Evolutionary conservation across 1,140 invertebrate species (phyloP).

Genomic region (Neomicropteryx cornuta): DNA sequence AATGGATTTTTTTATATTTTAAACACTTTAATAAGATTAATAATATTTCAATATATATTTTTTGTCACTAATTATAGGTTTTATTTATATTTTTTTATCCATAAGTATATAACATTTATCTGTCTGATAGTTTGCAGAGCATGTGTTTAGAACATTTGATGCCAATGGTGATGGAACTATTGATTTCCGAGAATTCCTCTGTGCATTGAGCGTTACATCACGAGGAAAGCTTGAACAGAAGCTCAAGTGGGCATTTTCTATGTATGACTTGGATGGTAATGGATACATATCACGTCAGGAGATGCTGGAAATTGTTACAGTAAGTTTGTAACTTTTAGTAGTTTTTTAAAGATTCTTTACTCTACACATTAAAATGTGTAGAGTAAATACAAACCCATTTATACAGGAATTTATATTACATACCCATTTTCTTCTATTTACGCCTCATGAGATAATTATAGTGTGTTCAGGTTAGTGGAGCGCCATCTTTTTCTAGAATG

Average conservation of each 20-base stretch:
- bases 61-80: too few species aligned
- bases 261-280: conserved; percentile 93
- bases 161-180: conserved; percentile 96
- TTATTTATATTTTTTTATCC: background rate
- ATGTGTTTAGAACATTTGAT: conserved; percentile 97
- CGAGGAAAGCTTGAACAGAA: conserved; percentile 95
- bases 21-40: too few species aligned
- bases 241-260: conserved; percentile 95
- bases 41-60: too few species aligned
- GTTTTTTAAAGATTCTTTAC: too few species aligned
- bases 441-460: too few species aligned
- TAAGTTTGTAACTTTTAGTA: conserved; percentile 53
- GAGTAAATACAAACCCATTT: too few species aligned
- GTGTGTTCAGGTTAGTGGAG: too few species aligned
- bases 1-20: too few species aligned
- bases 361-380: too few species aligned
- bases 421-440: too few species aligned
- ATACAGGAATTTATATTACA: too few species aligned
- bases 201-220: conserved; percentile 90
- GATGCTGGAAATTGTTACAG: conserved; percentile 94
- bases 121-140: conserved; percentile 78
- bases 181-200: conserved; percentile 96
- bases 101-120: conserved; percentile 1
- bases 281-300: conserved; percentile 91
- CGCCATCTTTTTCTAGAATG: too few species aligned